Base-by-base conservation (phyloP, 2,888 invertebrate genomes). In the Anaspis maculata region DNA sequence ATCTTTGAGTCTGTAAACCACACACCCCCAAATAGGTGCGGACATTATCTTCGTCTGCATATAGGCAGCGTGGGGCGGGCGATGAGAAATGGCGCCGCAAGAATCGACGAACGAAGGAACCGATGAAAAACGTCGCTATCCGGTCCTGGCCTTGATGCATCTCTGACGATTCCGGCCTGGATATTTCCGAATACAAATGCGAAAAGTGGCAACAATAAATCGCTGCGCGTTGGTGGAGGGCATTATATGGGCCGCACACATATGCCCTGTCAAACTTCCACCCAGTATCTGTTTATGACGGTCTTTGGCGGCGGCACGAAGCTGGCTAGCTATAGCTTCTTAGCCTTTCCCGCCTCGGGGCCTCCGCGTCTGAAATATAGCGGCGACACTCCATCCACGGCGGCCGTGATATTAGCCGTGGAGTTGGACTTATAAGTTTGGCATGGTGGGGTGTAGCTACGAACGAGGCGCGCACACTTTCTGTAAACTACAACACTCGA, bases 401-500 rank as follows among this genome's bases (percentile, higher is more conserved):
- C n/a, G n/a, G 14, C 16, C n/a, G 15, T 11, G 33, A 30, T 37
- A 41, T 41, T 45, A 43, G 28, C 28, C 21, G 32, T 34, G 23
- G 25, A 41, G 43, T 21, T 26, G 29, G n/a, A 19, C 27, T 31
- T 42, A 39, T 38, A 45, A 45, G 44, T 44, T 45, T 25, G 27
- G 30, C 21, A 34, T 25, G 13, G 21, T 34, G n/a, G n/a, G n/a
- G n/a, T n/a, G n/a, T n/a, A n/a, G n/a, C n/a, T n/a, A n/a, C n/a
- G n/a, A n/a, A n/a, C 36, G 19, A 9, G 5, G 19, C 5, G 5
- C 22, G 41, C 47, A 48, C 45, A 46, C 45, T 52, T 49, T 49
- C 51, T 45, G 50, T 47, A 53, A 54, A 54, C 48, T 48, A 54
- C 51, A 50, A 51, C 55, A 53, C 55, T 56, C 54, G 54, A 54